A percentile compares a stretch with the other conserved stretches of the same genome.
Evolutionary conservation across 2,113 vertebrate genomes (phyloP).

Genomic region (Rhadina sibilatrix): DNA sequence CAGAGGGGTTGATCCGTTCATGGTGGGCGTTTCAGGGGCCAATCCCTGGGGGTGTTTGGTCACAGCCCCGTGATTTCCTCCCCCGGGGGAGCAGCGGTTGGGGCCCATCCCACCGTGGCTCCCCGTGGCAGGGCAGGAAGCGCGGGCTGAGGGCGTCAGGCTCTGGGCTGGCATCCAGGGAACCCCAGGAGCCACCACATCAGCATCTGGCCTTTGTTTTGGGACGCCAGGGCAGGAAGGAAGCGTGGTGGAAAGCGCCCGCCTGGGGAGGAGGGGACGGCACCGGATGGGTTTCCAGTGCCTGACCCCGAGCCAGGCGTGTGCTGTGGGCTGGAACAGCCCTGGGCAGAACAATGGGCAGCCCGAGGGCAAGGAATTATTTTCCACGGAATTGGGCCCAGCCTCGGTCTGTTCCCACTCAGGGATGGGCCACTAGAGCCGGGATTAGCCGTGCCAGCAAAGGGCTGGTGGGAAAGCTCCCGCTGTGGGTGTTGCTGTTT

Average conservation of each 20-base stretch:
- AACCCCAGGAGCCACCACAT: background rate
- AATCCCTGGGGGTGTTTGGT: accelerated
- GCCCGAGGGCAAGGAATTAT: background rate
- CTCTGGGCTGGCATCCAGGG: conserved; percentile 22
- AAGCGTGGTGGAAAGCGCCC: background rate
- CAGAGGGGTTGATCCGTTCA: background rate
- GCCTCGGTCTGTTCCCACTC: background rate
- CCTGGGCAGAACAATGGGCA: conserved; percentile 26
- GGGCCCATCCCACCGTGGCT: background rate
- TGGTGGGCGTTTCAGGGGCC: background rate
- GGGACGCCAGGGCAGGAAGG: conserved; percentile 58
- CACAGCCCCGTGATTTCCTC: background rate
- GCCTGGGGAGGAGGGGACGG: conserved; percentile 1
- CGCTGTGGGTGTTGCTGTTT: background rate
- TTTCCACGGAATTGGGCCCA: background rate
- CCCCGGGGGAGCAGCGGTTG: background rate
- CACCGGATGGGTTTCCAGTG: background rate
- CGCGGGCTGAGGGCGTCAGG: background rate
- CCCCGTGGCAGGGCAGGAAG: background rate
- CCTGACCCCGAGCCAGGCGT: background rate
- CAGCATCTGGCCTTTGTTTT: conserved; percentile 49
- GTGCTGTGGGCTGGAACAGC: background rate
- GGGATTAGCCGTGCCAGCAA: background rate
- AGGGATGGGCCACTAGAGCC: background rate
- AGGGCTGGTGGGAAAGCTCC: background rate